Evolutionary conservation across 2,113 vertebrate species (phyloP).

Genomic region (Lates calcarifer): DNA sequence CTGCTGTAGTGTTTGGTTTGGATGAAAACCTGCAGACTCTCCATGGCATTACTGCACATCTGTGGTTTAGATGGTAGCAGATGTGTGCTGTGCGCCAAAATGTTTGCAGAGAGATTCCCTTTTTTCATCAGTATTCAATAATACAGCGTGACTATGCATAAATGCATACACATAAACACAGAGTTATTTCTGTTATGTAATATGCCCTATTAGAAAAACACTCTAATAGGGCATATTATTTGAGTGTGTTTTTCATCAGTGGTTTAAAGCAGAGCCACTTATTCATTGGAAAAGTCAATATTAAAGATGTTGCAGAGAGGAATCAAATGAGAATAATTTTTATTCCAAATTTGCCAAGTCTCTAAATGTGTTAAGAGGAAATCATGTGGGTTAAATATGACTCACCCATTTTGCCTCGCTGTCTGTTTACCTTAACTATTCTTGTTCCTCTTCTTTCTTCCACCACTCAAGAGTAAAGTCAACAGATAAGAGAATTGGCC

Average conservation of each 20-base stretch:
- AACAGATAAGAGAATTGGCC: neutral
- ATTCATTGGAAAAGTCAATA: neutral
- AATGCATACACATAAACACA: neutral
- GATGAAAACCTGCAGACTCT: conserved; percentile 28
- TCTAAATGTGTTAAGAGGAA: neutral
- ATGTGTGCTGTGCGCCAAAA: neutral
- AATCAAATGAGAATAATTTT: neutral
- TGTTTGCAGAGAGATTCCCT: conserved; percentile 5
- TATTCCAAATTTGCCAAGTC: neutral
- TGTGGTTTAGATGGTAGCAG: neutral
- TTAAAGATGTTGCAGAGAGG: neutral
- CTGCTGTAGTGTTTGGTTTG: conserved; percentile 1
- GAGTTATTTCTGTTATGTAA: neutral
- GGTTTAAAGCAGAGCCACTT: neutral
- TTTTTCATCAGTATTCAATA: neutral
- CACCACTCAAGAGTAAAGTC: conserved; percentile 1
- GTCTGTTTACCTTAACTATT: conserved; percentile 5
- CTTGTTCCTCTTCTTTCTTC: conserved; percentile 21
- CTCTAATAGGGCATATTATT: too few species aligned
- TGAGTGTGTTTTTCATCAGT: neutral
- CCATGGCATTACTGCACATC: neutral
- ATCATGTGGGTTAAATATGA: neutral
- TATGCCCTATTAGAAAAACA: neutral
- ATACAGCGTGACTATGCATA: neutral
- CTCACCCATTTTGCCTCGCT: neutral